Evolutionary conservation across 2,888 invertebrate genomes (phyloP), one percentile per base, ranked within the genome.

Genomic region (Timandra comae): DNA sequence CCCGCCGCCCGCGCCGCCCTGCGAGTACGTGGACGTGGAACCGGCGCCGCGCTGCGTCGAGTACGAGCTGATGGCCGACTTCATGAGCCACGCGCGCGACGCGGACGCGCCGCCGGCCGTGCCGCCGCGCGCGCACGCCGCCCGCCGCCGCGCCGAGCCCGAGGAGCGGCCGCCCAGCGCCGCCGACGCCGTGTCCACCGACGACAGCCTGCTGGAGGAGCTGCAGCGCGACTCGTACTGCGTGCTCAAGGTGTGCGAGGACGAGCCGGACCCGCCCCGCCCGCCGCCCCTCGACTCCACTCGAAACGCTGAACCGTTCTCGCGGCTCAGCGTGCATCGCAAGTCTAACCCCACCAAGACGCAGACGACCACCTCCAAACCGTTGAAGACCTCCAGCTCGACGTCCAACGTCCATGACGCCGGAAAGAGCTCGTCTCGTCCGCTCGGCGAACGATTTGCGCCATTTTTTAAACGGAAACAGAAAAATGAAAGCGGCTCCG

Each of bases 391-490:
- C 1, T 85, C 84, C 5, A 80, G 64, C 46, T 85, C 84, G 9
- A 81, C 84, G 28, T 82, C 84, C 20, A 82, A 82, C 59, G 82
- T 85, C 16, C 76, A 75, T 56, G 84, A 85, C 46, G 72, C 70
- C 19, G 71, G 71, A 30, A 45, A 72, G 31, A 58, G 63, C 34
- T 41, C 63, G 28, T 67, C 78, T 48, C 69, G 79, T 1, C 80
- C 78, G 30, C 46, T 85, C 36, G 46, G 80, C n/a, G 85, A 85
- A 44, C 60, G 85, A 9, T 53, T 85, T 28, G 79, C 85, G 40
- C 84, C 85, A n/a, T 84, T 77, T 44, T 85, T 86, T 4, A 86
- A 85, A 48, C 78, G 76, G 53, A 84, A 82, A 45, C 52, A 78
- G 28, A 82, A 84, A 43, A n/a, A n/a, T n/a, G 66, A 66, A 12